Evolutionary conservation across 2,797 vertebrate genomes (phyloP).

Genomic region (Coluber constrictor): DNA sequence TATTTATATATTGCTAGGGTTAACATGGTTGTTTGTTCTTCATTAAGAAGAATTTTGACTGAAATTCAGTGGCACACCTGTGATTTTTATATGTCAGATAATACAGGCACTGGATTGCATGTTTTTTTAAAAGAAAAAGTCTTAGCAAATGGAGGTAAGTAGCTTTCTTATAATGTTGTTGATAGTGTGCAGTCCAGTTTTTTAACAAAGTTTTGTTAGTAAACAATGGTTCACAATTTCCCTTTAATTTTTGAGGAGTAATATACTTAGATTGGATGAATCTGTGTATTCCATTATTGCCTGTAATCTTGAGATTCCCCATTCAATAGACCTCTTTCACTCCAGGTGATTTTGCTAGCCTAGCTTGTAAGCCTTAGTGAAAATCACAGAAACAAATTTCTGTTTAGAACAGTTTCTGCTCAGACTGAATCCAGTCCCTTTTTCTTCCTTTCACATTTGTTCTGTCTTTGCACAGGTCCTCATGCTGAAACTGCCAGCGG

Average conservation of each 20-base stretch:
- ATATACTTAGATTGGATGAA: background rate
- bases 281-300: background rate
- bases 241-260: background rate
- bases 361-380: background rate
- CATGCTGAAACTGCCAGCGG: constrained; percentile 95
- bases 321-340: background rate
- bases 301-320: background rate
- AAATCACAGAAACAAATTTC: background rate
- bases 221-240: background rate
- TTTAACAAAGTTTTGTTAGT: background rate
- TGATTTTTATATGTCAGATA: background rate
- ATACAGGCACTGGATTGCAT: background rate
- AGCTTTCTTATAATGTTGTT: constrained; percentile 33
- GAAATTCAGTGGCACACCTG: background rate
- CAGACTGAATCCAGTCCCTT: background rate
- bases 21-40: background rate
- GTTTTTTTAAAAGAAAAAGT: constrained; percentile 24
- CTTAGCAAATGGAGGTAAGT: constrained; percentile 72
- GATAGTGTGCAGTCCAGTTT: background rate
- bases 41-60: background rate
- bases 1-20: background rate
- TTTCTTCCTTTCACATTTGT: constrained; percentile 68
- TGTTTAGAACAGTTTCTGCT: background rate
- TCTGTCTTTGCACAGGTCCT: constrained; percentile 87
- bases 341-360: background rate